Base-by-base conservation (phyloP, 92 coral and sea anemone species). In the Porites lobata region DNA sequence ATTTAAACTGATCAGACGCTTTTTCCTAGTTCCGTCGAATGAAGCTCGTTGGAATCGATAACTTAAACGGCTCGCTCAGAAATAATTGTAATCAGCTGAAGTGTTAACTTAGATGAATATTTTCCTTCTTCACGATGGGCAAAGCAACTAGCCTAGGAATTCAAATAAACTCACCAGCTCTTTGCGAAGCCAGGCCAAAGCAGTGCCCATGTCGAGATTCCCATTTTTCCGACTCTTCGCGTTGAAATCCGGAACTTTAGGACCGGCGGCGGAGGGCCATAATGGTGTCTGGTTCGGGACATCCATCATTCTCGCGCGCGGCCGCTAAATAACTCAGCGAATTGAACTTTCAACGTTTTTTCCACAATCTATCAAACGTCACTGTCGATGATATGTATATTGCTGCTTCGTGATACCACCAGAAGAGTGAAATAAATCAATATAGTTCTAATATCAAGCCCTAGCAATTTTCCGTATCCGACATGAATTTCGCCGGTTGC, bases 231-330 rank as follows among this genome's bases (percentile, higher is more conserved):
- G 77, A 19, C 68, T 72, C 76, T 85, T 77, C 20, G 82, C 75
- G 69, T 85, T 57, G 15, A 50, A 81, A 6, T 92, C 91, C 4
- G 92, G 89, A 52, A 89, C 82, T 47, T 53, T 80, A 0, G 93
- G 92, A 9, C 92, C 95, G 5, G 85, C 88, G 5, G 79, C 76
- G 5, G 90, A 75, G 29, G 95, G 95, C 95, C 95, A 92, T 6
- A 58, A 43, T 43, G 85, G 67, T 64, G 81, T 15, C 20, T 65
- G 66, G 18, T 73, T 26, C 24, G 87, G 80, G 72, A 65, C 72
- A 50, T 84, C 80, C 87, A 84, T 84, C 22, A 4, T 13, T 10
- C 32, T 81, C 8, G 1, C 74, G n/a, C 1, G 61, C 54, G 52
- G 32, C 1, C 24, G 50, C 19, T 2, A 66, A 53, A 51, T 54